A percentile compares a stretch with the other conserved stretches of the same genome.
phyloP scores from a whole-genome alignment of 1,140 invertebrate species.

The Drosophila takahashii region DNA sequence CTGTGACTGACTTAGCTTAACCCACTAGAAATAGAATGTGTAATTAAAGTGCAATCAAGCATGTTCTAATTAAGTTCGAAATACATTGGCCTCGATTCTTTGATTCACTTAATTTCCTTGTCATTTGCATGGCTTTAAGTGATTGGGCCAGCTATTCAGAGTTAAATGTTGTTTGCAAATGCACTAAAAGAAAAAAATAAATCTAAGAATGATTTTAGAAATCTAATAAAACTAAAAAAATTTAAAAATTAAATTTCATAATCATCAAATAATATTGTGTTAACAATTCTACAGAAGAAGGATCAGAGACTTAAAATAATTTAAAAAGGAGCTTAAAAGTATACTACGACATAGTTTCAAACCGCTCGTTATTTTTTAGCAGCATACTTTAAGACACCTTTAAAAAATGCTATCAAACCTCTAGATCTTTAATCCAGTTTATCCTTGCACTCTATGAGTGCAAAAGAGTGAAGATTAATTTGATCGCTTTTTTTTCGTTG shows the following conservation, averaged over 20 bases:
- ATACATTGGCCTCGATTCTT: constrained; percentile 24
- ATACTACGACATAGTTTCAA: background rate
- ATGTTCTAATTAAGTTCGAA: constrained; percentile 45
- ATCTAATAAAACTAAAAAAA: no score
- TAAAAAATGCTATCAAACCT: background rate
- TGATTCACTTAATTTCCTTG: constrained; percentile 46
- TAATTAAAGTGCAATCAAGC: constrained; percentile 41
- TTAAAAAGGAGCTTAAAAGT: background rate
- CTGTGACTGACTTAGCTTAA: constrained; percentile 40
- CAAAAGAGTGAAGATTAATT: background rate
- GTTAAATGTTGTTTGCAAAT: background rate
- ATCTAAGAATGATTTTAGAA: no score
- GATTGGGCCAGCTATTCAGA: constrained; percentile 10
- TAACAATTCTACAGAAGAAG: no score
- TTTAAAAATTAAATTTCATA: no score
- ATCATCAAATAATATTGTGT: no score
- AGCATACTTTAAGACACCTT: background rate
- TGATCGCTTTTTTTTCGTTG: background rate
- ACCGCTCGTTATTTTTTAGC: background rate
- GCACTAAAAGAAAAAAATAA: constrained; percentile 1
- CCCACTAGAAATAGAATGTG: constrained; percentile 31
- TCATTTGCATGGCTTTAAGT: constrained; percentile 39
- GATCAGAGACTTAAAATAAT: background rate
- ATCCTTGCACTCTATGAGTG: background rate
- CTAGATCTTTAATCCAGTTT: background rate